These are phyloP conservation scores for Brachyptera putata DNA, from an alignment of 2,888 invertebrate species.

Conservation along the genomic window DNA sequence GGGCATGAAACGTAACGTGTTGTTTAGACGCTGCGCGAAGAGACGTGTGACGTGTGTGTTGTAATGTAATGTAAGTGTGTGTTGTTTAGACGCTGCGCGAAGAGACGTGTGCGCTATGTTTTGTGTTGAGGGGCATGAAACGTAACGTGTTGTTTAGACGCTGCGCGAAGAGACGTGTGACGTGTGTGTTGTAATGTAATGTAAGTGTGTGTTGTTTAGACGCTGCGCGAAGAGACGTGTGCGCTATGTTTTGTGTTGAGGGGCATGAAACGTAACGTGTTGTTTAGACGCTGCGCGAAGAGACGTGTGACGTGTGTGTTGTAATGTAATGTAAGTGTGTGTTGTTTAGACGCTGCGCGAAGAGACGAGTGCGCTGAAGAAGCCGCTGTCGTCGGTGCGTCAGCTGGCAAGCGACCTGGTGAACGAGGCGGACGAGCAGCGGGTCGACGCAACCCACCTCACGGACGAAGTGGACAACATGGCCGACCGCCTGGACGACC, in stretches of 20 bases:
- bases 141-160: too few relatives aligned
- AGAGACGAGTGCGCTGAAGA: slow-evolving; percentile 72
- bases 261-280: too few relatives aligned
- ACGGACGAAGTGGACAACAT: slow-evolving; percentile 73
- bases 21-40: too few relatives aligned
- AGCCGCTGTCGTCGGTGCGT: slow-evolving; percentile 63
- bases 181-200: too few relatives aligned
- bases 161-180: too few relatives aligned
- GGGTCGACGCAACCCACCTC: slow-evolving; percentile 70
- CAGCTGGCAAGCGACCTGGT: slow-evolving; percentile 72
- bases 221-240: slow-evolving; percentile 75
- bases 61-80: not conserved
- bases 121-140: too few relatives aligned
- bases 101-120: too few relatives aligned
- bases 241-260: too few relatives aligned
- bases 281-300: too few relatives aligned
- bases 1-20: too few relatives aligned
- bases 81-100: slow-evolving; percentile 55
- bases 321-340: not conserved
- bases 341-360: slow-evolving; percentile 58
- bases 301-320: too few relatives aligned
- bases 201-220: slow-evolving; percentile 36
- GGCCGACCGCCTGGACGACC: slow-evolving; percentile 69
- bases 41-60: too few relatives aligned
- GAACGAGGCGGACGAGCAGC: slow-evolving; percentile 69